These are phyloP conservation scores for Brotula barbata DNA, from an alignment of 2,797 vertebrate genomes.

Conservation along the genomic window DNA sequence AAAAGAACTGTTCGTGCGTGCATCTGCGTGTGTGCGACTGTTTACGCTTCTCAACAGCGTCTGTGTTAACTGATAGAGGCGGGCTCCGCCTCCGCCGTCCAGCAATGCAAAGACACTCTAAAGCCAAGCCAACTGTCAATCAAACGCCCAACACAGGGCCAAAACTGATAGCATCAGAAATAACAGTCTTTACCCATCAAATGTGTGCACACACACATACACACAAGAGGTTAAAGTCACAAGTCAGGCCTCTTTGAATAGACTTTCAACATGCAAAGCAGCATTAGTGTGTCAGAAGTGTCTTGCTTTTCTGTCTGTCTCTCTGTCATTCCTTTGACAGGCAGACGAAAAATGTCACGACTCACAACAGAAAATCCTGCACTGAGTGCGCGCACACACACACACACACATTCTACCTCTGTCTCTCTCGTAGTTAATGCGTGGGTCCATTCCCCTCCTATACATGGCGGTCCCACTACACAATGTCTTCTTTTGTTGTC, in stretches of 20 bases:
- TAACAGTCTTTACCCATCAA: slow-evolving; percentile 73
- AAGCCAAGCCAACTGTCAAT: slow-evolving; percentile 69
- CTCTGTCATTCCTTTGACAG: slow-evolving; percentile 74
- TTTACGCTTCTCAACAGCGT: slow-evolving; percentile 52
- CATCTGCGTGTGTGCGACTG: slow-evolving; percentile 36
- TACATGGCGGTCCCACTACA: slow-evolving; percentile 61
- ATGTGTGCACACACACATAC: slow-evolving; percentile 20
- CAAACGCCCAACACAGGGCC: slow-evolving; percentile 46
- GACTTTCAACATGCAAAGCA: slow-evolving; percentile 78
- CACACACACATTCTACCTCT: slow-evolving; percentile 4
- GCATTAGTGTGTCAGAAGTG: slow-evolving; percentile 79
- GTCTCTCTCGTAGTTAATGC: slow-evolving; percentile 66
- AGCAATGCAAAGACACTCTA: slow-evolving; percentile 50
- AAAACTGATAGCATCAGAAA: slow-evolving; percentile 71
- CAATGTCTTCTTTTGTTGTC: slow-evolving; percentile 81
- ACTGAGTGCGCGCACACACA: slow-evolving; percentile 39
- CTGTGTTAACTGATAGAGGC: slow-evolving; percentile 54
- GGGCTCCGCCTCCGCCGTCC: slow-evolving; percentile 60
- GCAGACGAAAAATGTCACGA: slow-evolving; percentile 74
- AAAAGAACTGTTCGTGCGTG: slow-evolving; percentile 43
- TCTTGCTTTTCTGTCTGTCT: slow-evolving; percentile 66
- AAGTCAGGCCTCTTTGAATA: slow-evolving; percentile 69
- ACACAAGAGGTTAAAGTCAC: slow-evolving; percentile 54
- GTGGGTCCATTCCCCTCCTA: slow-evolving; percentile 65
- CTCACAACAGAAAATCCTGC: slow-evolving; percentile 67